Evolutionary conservation across 2,113 vertebrate species (phyloP).

Genomic region (Dipodomys spectabilis): DNA sequence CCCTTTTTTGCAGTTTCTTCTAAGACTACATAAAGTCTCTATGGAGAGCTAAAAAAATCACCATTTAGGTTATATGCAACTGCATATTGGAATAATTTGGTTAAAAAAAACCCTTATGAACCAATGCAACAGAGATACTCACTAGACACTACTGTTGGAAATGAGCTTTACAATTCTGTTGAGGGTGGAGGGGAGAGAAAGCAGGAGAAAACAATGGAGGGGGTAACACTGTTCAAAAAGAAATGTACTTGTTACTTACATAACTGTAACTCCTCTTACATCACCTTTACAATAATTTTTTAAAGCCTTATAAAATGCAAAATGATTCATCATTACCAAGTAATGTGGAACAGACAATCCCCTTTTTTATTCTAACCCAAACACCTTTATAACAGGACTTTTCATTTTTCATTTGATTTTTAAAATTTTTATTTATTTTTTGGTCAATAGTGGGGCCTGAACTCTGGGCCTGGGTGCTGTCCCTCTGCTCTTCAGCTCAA

Average conservation of each 20-base stretch:
- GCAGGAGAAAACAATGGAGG: neutral
- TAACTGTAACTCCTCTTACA: too few species aligned
- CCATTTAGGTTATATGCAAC: conserved; percentile 6
- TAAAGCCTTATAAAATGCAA: neutral
- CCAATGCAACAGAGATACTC: too few species aligned
- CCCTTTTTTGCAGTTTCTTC: conserved; percentile 42
- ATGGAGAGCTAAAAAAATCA: neutral
- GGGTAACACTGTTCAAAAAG: neutral
- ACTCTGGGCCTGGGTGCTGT: too few species aligned
- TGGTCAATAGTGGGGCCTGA: too few species aligned
- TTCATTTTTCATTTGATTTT: conserved; percentile 9
- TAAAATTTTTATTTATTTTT: too few species aligned
- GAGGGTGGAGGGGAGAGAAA: too few species aligned
- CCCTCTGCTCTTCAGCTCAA: too few species aligned
- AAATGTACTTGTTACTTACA: too few species aligned
- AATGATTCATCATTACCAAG: neutral
- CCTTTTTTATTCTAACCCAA: neutral
- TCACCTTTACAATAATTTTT: too few species aligned
- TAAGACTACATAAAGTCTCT: conserved; percentile 54
- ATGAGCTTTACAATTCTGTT: too few species aligned
- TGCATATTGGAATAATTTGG: neutral
- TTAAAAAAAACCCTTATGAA: neutral
- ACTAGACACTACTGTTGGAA: too few species aligned
- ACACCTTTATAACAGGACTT: neutral
- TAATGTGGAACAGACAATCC: neutral